A percentile compares a stretch with the other conserved stretches of the same genome.
phyloP scores from a whole-genome alignment of 2,888 invertebrate genomes.

The Amaurobius ferox region DNA sequence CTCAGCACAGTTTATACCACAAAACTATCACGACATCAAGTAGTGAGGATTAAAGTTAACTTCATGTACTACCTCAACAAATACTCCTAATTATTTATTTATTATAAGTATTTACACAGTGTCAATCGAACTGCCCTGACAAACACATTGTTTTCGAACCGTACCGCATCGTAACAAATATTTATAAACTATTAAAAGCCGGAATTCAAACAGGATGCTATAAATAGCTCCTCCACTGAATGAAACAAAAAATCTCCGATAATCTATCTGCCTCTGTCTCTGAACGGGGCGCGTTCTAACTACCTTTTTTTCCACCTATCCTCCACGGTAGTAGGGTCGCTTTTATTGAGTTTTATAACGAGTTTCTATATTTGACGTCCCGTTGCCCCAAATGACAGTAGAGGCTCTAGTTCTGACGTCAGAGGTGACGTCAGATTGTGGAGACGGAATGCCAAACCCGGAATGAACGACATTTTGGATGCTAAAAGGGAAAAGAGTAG shows the following conservation, averaged over 20 bases:
- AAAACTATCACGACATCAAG: too few relatives aligned
- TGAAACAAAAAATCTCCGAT: not conserved
- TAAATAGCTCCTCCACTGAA: not conserved
- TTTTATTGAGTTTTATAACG: conserved; percentile 61
- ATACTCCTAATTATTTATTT: too few relatives aligned
- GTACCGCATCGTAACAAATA: too few relatives aligned
- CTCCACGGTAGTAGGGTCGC: conserved; percentile 20
- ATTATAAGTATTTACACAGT: too few relatives aligned
- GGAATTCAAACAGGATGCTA: not conserved
- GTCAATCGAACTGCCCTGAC: too few relatives aligned
- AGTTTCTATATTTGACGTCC: conserved; percentile 60
- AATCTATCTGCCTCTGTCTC: conserved; percentile 2
- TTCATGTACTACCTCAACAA: too few relatives aligned
- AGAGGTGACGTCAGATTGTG: conserved; percentile 22
- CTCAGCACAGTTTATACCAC: too few relatives aligned
- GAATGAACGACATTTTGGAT: not conserved
- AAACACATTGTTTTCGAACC: too few relatives aligned
- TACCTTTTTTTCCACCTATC: not conserved
- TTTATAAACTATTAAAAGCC: not conserved
- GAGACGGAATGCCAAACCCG: not conserved
- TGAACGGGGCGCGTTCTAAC: not conserved
- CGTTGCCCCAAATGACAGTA: conserved; percentile 54
- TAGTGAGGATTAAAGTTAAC: too few relatives aligned
- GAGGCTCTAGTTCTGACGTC: conserved; percentile 42
- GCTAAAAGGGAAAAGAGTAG: not conserved